Evolutionary conservation across 1,140 invertebrate species (phyloP), one percentile per base, ranked within the genome.

Genomic region (Drosophila tristis): DNA sequence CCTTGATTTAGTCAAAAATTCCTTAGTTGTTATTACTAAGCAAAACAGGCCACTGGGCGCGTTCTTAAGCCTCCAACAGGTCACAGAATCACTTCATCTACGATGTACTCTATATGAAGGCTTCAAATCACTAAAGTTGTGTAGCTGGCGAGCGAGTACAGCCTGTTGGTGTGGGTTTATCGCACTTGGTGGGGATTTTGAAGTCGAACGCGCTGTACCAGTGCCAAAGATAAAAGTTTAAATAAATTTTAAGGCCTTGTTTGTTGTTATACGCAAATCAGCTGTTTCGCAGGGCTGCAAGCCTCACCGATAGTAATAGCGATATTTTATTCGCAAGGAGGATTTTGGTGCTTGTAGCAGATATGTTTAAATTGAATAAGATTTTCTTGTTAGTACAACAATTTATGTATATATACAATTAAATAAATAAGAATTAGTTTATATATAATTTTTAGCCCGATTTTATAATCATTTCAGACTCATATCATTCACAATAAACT

Each of bases 211-310:
- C 29, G 8, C 54, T 43, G 42, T 42, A 54, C 45, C 62, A 75
- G 57, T 77, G 58, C 42, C 55, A 59, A 80, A 73, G 73, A 76
- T 76, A 76, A 68, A 76, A 68, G 25, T 76, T 66, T 76, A 72
- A 73, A 73, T 70, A 65, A 77, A 47, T 63, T 79, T 61, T 63
- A 31, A 54, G 48, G 15, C 60, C 71, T 78, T 50, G 29, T 70
- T 55, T 20, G 50, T 49, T 68, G 31, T 70, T 57, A 49, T 59
- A 57, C 16, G 25, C 25, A 39, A 53, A 50, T 16, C 80, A 84
- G 80, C 80, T 84, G 80, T 20, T 67, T 42, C 8, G 35, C 67
- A 74, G 67, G 39, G 71, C 31, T 9, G 70, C n/a, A 42, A 15
- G n/a, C 42, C 26, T 26, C 11, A 26, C 35, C 26, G 39, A 16